These are phyloP conservation scores for Chaenogobius annularis DNA, from an alignment of 2,113 vertebrate species.

Conservation along the genomic window DNA sequence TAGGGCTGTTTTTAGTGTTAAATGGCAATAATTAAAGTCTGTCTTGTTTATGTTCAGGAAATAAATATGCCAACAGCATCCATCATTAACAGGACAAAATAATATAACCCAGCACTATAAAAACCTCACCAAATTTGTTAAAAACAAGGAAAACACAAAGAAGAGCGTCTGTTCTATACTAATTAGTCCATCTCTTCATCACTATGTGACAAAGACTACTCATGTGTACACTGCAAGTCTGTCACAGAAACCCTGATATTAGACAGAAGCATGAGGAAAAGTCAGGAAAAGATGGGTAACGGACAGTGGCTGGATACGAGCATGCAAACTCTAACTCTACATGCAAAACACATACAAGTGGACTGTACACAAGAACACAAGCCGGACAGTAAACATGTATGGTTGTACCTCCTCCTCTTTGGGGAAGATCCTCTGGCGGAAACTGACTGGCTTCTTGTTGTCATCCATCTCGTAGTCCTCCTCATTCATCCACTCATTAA, in stretches of 20 bases:
- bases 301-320: slow-evolving; percentile 15
- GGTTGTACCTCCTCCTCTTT: slow-evolving; percentile 90
- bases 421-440: slow-evolving; percentile 88
- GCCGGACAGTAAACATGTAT: neutral
- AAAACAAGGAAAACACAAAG: too few species aligned
- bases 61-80: too few species aligned
- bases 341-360: slow-evolving; percentile 18
- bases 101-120: too few species aligned
- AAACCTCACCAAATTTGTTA: too few species aligned
- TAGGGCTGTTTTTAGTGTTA: too few species aligned
- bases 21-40: too few species aligned
- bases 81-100: too few species aligned
- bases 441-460: slow-evolving; percentile 87
- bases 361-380: neutral
- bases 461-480: slow-evolving; percentile 98
- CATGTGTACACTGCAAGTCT: neutral
- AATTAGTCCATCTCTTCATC: neutral
- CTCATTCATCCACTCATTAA: slow-evolving; percentile 99
- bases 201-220: neutral
- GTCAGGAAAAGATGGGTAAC: slow-evolving; percentile 65
- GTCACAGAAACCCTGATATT: slow-evolving; percentile 60
- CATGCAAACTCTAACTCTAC: neutral
- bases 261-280: slow-evolving; percentile 61
- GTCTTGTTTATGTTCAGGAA: too few species aligned
- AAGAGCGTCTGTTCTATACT: neutral